Conservation (phyloP, 2,888 invertebrate genomes). For the Steromphala cineraria region DNA sequence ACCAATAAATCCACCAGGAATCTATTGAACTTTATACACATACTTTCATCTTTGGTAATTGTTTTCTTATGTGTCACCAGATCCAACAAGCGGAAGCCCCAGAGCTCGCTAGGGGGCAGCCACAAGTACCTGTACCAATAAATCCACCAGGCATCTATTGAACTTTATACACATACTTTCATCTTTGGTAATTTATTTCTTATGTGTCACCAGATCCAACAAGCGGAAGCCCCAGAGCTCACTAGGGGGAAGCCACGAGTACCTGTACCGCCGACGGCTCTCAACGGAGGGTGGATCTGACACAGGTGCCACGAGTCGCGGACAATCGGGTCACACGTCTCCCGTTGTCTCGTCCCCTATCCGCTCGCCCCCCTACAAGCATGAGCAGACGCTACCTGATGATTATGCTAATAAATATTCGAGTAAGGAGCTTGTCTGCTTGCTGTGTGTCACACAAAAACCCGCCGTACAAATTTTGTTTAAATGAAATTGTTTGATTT, state of each 20-base stretch:
- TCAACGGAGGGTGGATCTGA: conserved; percentile 68
- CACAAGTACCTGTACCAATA: background rate
- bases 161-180: too few relatives aligned
- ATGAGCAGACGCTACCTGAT: conserved; percentile 36
- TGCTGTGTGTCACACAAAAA: background rate
- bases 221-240: conserved; percentile 60
- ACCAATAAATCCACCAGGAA: too few relatives aligned
- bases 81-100: too few relatives aligned
- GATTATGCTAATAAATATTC: conserved; percentile 37
- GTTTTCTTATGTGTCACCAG: background rate
- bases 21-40: too few relatives aligned
- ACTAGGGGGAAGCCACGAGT: conserved; percentile 72
- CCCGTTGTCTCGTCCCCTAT: conserved; percentile 72
- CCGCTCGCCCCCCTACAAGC: conserved; percentile 69
- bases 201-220: conserved; percentile 18
- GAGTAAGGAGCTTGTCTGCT: conserved; percentile 36
- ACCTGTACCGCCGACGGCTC: conserved; percentile 64
- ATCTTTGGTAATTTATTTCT: background rate
- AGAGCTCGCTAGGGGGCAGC: background rate
- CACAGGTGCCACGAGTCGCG: conserved; percentile 54
- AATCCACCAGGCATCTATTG: too few relatives aligned
- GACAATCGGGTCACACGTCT: conserved; percentile 73
- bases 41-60: too few relatives aligned
- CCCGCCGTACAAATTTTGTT: too few relatives aligned
- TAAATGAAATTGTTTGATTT: too few relatives aligned